Base-by-base conservation (phyloP, 2,797 vertebrate genomes). In the Picus viridis region DNA sequence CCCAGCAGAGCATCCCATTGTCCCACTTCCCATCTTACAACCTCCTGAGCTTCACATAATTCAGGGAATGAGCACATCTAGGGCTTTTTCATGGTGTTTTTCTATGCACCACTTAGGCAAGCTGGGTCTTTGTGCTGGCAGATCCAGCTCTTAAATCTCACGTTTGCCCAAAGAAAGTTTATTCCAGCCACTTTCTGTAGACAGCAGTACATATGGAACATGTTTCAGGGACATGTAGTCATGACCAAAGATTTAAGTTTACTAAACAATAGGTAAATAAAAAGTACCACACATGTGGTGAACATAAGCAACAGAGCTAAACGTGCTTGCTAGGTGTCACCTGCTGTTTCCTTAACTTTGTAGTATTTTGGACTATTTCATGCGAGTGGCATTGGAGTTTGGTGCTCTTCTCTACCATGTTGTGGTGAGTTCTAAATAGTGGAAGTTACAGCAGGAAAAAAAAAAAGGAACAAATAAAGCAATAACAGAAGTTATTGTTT, bases 121-220 rank as follows among this genome's bases (percentile, higher is more conserved):
- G 45, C 62, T 69, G 80, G 63, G 41, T 41, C 39, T 49, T 65
- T 65, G 10, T 30, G 58, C 64, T 41, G 32, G 26, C 47, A 51
- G 43, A 30, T 27, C 64, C 51, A 47, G 71, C 58, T 36, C 3
- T 18, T 10, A 30, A 24, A 8, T 24, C n/a, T 0, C 29, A 4
- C 7, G 32, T 91, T 94, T 94, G 27, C 81, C 49, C 54, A n/a
- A 30, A 22, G 63, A 7, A 81, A 90, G 77, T 93, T 95, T 91
- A 85, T 27, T 63, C 10, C 34, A 67, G 70, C 0, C 0, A 4
- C 72, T 75, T 75, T 43, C 20, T 57, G 49, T 26, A 80, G 72
- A 27, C 83, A 71, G 75, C 29, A 39, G 2, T 34, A 64, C 39
- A 26, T 32, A 41, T 27, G 65, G 72, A 51, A 43, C 1, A 0